A percentile compares a stretch with the other conserved stretches of the same genome.
phyloP scores from a whole-genome alignment of 1,140 invertebrate species.

The Oryzaephilus surinamensis region DNA sequence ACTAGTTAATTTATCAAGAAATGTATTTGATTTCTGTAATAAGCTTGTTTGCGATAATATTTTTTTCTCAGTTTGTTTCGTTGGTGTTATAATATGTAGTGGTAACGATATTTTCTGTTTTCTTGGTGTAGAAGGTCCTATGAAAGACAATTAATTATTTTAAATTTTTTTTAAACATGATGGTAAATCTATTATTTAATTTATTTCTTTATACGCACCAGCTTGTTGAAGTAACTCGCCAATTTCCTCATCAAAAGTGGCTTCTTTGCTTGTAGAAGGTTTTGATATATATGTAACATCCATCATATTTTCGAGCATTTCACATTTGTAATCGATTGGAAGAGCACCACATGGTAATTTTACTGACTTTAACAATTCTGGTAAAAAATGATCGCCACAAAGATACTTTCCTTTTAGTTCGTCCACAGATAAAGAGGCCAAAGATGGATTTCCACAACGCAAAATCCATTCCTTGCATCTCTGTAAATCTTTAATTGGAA shows the following conservation, averaged over 20 bases:
- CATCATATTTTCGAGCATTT: too few relatives aligned
- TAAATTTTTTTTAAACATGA: not conserved
- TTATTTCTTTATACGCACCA: not conserved
- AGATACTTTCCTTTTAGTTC: not conserved
- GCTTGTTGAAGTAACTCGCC: too few relatives aligned
- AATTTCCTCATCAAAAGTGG: too few relatives aligned
- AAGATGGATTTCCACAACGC: not conserved
- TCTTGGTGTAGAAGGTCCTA: too few relatives aligned
- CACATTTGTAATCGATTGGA: not conserved
- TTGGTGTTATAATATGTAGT: slow-evolving; percentile 1
- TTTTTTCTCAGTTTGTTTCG: slow-evolving; percentile 1
- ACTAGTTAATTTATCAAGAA: not conserved
- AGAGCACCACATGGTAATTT: slow-evolving; percentile 1
- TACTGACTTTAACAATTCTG: not conserved
- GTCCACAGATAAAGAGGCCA: not conserved
- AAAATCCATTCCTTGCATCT: slow-evolving; percentile 3
- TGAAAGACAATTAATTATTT: too few relatives aligned
- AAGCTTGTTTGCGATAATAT: not conserved
- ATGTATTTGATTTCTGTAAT: too few relatives aligned
- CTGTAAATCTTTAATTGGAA: not conserved
- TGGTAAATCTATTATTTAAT: not conserved
- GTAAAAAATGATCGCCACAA: slow-evolving; percentile 1
- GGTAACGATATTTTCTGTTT: not conserved
- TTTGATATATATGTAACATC: not conserved
- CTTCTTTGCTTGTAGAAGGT: slow-evolving; percentile 2